A percentile compares a stretch with the other conserved stretches of the same genome.
These are phyloP conservation scores for Rhynchomys soricoides DNA, from an alignment of 2,113 vertebrate species.

Conservation along the genomic window DNA sequence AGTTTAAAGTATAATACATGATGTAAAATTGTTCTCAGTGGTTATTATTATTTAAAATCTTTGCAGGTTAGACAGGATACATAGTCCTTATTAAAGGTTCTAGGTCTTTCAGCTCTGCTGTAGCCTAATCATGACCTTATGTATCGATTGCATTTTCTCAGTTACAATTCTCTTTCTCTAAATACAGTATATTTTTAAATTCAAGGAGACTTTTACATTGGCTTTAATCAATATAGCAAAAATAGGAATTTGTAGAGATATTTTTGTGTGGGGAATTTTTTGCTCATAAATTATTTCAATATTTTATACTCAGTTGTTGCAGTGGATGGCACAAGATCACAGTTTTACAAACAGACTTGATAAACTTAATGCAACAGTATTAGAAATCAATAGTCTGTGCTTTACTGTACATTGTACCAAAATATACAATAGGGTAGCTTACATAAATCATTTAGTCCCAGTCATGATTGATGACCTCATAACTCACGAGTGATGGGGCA, in stretches of 20 bases:
- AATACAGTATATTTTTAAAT: slow-evolving; percentile 51
- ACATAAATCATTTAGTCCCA: slow-evolving; percentile 78
- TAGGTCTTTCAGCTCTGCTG: neutral
- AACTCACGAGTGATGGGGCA: slow-evolving; percentile 77
- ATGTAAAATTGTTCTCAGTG: neutral
- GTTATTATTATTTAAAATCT: neutral
- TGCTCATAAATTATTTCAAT: slow-evolving; percentile 60
- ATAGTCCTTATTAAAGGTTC: neutral
- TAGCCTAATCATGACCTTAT: slow-evolving; percentile 24
- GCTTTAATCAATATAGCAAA: slow-evolving; percentile 51
- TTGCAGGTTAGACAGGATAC: neutral
- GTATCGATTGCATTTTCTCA: slow-evolving; percentile 18
- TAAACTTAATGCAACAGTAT: slow-evolving; percentile 66
- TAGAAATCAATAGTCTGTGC: slow-evolving; percentile 80
- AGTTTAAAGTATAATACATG: neutral
- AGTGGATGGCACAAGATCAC: slow-evolving; percentile 50
- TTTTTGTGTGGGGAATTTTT: neutral
- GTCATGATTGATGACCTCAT: slow-evolving; percentile 77
- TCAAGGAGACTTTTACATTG: slow-evolving; percentile 39
- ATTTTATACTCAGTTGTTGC: slow-evolving; percentile 42
- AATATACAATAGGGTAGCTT: slow-evolving; percentile 70
- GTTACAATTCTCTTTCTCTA: neutral
- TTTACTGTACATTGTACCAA: slow-evolving; percentile 72
- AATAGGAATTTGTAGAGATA: slow-evolving; percentile 2
- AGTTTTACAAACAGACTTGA: slow-evolving; percentile 63